Percentiles rank a stretch among this genome's conserved stretches.
Evolutionary conservation across 1,140 invertebrate species (phyloP).

Genomic region (Drosophila mayri): DNA sequence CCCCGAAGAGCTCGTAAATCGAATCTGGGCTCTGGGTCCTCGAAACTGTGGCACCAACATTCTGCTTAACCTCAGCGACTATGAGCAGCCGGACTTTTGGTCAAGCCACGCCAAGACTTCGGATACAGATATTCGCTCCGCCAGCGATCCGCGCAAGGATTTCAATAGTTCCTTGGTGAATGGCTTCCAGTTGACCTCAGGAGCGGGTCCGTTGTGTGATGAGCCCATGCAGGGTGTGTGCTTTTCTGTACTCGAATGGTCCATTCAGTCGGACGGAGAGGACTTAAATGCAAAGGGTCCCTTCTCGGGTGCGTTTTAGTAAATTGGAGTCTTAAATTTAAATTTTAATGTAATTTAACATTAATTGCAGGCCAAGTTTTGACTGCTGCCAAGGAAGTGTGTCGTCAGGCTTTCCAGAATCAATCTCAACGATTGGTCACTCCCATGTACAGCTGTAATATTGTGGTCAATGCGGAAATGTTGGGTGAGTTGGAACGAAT

Average conservation of each 20-base stretch:
- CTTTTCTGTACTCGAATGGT: conserved; percentile 95
- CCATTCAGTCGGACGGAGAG: conserved; percentile 85
- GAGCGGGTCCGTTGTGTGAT: conserved; percentile 96
- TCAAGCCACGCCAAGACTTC: conserved; percentile 33
- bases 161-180: conserved; percentile 94
- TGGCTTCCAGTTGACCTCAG: conserved; percentile 97
- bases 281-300: conserved; percentile 86
- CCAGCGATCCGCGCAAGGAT: conserved; percentile 86
- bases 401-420: conserved; percentile 94
- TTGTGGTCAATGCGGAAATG: conserved; percentile 96
- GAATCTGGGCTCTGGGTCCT: conserved; percentile 97
- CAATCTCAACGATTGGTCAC: conserved; percentile 96
- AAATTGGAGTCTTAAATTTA: neutral
- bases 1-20: conserved; percentile 85
- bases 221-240: conserved; percentile 98
- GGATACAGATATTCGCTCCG: conserved; percentile 52
- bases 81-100: conserved; percentile 82
- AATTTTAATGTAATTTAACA: neutral
- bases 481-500: conserved; percentile 88
- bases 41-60: conserved; percentile 95
- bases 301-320: conserved; percentile 85
- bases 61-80: conserved; percentile 91
- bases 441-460: conserved; percentile 98
- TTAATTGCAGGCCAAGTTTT: conserved; percentile 93
- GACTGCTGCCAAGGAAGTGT: conserved; percentile 95